Conservation (phyloP, 1,140 invertebrate species). For the Zaprionus africanus region DNA sequence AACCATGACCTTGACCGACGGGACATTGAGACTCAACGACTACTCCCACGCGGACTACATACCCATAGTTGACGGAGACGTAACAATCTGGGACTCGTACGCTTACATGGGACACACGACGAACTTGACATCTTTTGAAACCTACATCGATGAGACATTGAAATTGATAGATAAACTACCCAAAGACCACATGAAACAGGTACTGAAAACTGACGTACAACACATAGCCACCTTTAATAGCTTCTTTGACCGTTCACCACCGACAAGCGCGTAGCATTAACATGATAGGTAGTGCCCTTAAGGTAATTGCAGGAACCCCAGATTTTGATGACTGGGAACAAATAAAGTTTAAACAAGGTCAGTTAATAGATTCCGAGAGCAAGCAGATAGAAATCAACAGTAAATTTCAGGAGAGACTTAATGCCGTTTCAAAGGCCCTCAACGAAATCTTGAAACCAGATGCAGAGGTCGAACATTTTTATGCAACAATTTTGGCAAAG, state of each 20-base stretch:
- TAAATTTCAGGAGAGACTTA: constrained; percentile 26
- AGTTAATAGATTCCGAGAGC: constrained; percentile 28
- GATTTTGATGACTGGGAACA: constrained; percentile 35
- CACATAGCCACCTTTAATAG: constrained; percentile 19
- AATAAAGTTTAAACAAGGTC: constrained; percentile 12
- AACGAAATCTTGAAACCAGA: constrained; percentile 17
- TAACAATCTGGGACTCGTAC: constrained; percentile 21
- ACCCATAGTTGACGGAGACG: constrained; percentile 24
- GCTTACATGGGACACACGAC: constrained; percentile 19
- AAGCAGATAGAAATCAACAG: constrained; percentile 22
- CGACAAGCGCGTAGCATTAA: constrained; percentile 23
- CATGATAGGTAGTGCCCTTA: constrained; percentile 23
- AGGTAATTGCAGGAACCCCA: constrained; percentile 16
- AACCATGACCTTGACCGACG: constrained; percentile 13
- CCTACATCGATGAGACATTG: too few relatives aligned
- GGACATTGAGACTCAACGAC: constrained; percentile 19
- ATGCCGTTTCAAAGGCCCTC: constrained; percentile 6
- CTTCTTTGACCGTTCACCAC: constrained; percentile 13
- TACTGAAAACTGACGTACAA: background rate
- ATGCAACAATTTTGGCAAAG: constrained; percentile 17
- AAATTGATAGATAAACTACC: constrained; percentile 9
- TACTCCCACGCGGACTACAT: constrained; percentile 28
- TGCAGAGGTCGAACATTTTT: constrained; percentile 21
- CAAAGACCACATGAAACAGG: constrained; percentile 21
- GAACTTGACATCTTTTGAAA: constrained; percentile 19